Percentiles rank a stretch among this genome's conserved stretches.
Conservation (phyloP, 2,113 vertebrate species). For the Electrona antarctica region DNA sequence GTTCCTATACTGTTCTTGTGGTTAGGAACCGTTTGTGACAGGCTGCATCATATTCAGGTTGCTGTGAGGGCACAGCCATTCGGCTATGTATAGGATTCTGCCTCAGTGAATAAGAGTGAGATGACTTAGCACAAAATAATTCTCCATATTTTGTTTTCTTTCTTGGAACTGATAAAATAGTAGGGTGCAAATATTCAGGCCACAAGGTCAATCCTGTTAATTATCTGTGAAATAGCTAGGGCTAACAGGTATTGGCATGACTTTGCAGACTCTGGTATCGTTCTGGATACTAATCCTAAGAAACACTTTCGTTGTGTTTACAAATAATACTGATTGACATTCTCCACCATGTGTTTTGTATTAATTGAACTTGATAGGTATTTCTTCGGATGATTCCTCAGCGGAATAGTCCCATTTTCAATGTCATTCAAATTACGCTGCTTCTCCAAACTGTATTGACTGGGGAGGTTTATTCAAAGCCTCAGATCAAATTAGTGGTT, state of each 20-base stretch:
- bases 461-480: conserved; percentile 1
- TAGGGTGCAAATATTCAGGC: not conserved
- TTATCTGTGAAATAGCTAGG: not conserved
- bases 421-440: not conserved
- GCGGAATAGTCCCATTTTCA: not conserved
- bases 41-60: no score
- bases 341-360: not conserved
- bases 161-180: no score
- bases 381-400: not conserved
- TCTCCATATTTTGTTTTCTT: no score
- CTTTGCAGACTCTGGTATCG: not conserved
- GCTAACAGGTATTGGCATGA: not conserved
- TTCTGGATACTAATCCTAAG: not conserved
- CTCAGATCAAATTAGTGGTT: not conserved
- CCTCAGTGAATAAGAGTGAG: no score
- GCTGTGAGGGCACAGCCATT: no score
- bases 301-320: not conserved
- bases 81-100: no score
- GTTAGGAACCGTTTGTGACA: no score
- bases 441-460: conserved; percentile 5
- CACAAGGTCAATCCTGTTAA: not conserved
- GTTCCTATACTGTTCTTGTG: no score
- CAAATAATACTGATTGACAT: not conserved
- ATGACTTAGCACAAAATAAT: no score
- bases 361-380: not conserved